Conservation (phyloP, 2,113 vertebrate genomes). For the Cyprinodon tularosa region DNA sequence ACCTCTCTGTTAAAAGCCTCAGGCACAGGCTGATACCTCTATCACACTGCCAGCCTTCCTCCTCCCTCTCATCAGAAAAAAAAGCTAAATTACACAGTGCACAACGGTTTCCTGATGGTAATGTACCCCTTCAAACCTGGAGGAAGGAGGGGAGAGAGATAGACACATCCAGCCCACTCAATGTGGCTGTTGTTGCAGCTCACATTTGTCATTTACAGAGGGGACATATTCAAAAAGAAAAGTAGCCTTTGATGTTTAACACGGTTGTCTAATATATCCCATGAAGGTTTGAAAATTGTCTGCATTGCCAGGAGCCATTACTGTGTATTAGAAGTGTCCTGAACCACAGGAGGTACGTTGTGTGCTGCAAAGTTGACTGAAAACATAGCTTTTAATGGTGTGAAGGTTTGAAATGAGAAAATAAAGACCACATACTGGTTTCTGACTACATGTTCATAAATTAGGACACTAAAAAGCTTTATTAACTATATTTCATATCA, state of each 20-base stretch:
- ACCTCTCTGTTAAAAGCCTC: slow-evolving; percentile 35
- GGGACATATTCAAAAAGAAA: slow-evolving; percentile 34
- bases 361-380: slow-evolving; percentile 19
- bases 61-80: slow-evolving; percentile 41
- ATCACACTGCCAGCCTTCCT: slow-evolving; percentile 43
- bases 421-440: slow-evolving; percentile 13
- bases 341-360: slow-evolving; percentile 24
- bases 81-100: slow-evolving; percentile 66
- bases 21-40: slow-evolving; percentile 47
- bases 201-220: slow-evolving; percentile 32
- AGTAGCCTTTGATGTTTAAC: slow-evolving; percentile 62
- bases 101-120: slow-evolving; percentile 52
- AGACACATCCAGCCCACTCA: slow-evolving; percentile 23
- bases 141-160: slow-evolving; percentile 15
- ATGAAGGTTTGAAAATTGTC: slow-evolving; percentile 48
- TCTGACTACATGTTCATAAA: slow-evolving; percentile 17
- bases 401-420: slow-evolving; percentile 25
- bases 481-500: not conserved
- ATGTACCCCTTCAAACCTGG: slow-evolving; percentile 47
- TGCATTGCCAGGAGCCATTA: slow-evolving; percentile 57
- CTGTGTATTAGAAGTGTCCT: slow-evolving; percentile 55
- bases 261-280: slow-evolving; percentile 37
- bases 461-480: not conserved
- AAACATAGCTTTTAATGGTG: slow-evolving; percentile 26
- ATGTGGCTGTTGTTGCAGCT: slow-evolving; percentile 25